Evolutionary conservation across 2,113 vertebrate species (phyloP).

Genomic region (Noturus placidus): DNA sequence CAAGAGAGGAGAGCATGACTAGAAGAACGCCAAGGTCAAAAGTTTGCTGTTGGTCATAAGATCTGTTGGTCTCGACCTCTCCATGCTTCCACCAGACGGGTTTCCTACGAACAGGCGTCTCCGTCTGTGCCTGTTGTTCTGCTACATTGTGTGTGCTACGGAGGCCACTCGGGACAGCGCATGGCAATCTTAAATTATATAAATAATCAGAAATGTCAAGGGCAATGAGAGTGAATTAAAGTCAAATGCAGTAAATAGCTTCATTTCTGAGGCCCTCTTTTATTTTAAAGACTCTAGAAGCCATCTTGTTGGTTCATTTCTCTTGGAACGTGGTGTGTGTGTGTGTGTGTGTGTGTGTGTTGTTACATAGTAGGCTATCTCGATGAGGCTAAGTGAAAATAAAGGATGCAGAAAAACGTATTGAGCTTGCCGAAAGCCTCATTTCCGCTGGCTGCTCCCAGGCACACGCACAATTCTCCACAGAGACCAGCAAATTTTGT

Average conservation of each 20-base stretch:
- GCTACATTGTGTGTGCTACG: not conserved
- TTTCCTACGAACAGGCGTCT: conserved; percentile 29
- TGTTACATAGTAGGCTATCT: conserved; percentile 35
- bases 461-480: conserved; percentile 45
- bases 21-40: conserved; percentile 51
- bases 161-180: conserved; percentile 18
- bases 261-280: conserved; percentile 38
- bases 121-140: conserved; percentile 2
- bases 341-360: conserved; percentile 34
- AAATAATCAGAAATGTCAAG: conserved; percentile 49
- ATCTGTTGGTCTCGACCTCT: conserved; percentile 29
- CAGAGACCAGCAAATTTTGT: conserved; percentile 60
- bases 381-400: conserved; percentile 64
- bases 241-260: conserved; percentile 44
- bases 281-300: conserved; percentile 52
- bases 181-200: conserved; percentile 38
- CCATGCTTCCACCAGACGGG: conserved; percentile 30
- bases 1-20: conserved; percentile 34
- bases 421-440: conserved; percentile 56
- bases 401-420: conserved; percentile 58
- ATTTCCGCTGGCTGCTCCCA: conserved; percentile 44
- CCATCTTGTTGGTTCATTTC: conserved; percentile 61
- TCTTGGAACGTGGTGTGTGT: conserved; percentile 57
- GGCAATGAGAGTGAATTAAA: conserved; percentile 44
- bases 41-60: conserved; percentile 61